Evolutionary conservation across 2,113 vertebrate species (phyloP), one percentile per base, ranked within the genome.

Genomic region (Tachuris rubrigastra): DNA sequence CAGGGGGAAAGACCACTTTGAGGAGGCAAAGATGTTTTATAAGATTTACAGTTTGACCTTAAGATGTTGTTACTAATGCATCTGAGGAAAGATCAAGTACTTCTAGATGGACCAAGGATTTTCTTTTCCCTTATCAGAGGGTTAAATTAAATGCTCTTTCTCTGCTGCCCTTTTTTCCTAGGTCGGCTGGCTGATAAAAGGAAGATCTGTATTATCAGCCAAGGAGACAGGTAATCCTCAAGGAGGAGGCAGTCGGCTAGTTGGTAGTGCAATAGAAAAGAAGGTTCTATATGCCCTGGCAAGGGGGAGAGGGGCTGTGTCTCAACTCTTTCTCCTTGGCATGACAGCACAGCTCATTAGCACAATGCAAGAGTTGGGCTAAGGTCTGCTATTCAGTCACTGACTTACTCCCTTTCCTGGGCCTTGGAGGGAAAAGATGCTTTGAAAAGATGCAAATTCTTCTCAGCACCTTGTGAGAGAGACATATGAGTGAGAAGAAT

Each of bases 21-120:
- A 95, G 92, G 67, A 97, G 67, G 95, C 96, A 97, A 97, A 97
- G 90, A 78, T 96, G 82, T 96, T 97, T 97, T 96, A 94, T 46
- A 66, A 95, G 91, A 95, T 97, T 97, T 97, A 94, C 91, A 93
- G 79, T 88, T 95, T 96, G 95, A 98, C 96, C 97, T 98, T 97
- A 97, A 97, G 95, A 94, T 97, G 93, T 72, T 97, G 89, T 97
- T 97, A 90, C 71, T 1, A 2, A 58, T 85, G 41, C 89, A 52
- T 97, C 86, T 96, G 72, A 95, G 95, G 87, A 91, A 93, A 97
- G 94, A 97, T 89, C 56, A 94, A 89, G 9, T 91, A 50, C 83
- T 96, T 92, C 71, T 88, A 94, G 90, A 87, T 76, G 90, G 92
- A 78, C 85, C 79, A 66, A 83, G 62, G 81, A 88, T 96, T 96